Evolutionary conservation across 1,140 invertebrate species (phyloP).

Genomic region (Philopotamus ludificatus): DNA sequence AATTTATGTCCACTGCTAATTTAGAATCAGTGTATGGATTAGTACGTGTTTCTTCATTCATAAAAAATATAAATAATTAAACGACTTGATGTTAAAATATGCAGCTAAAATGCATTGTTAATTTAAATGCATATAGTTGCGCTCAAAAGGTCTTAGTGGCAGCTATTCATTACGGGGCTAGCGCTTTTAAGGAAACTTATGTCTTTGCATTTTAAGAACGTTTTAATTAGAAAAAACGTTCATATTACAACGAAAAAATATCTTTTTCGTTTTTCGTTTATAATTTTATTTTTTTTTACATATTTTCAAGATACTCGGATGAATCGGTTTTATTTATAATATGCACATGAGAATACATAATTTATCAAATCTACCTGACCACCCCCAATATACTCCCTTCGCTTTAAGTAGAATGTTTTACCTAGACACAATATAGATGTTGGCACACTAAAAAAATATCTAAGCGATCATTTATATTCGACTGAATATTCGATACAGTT

Average conservation of each 20-base stretch:
- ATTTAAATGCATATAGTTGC: no score
- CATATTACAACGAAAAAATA: not conserved
- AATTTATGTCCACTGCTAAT: no score
- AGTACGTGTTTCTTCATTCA: no score
- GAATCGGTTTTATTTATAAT: not conserved
- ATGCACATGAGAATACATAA: not conserved
- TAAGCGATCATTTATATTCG: no score
- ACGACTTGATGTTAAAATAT: no score
- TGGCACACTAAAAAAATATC: no score
- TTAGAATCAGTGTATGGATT: no score
- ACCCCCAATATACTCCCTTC: not conserved
- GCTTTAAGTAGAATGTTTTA: no score
- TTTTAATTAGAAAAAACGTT: constrained; percentile 3
- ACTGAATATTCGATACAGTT: no score
- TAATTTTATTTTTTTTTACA: not conserved
- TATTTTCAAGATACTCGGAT: not conserved
- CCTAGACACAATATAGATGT: no score
- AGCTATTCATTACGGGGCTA: not conserved
- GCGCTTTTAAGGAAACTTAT: constrained; percentile 2
- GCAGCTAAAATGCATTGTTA: no score
- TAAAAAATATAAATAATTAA: no score
- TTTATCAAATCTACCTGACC: not conserved
- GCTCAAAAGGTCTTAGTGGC: not conserved
- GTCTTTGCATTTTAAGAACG: constrained; percentile 5
- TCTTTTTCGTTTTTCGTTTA: not conserved